phyloP scores from a whole-genome alignment of 2,888 invertebrate species.

The Auanema sp. region DNA sequence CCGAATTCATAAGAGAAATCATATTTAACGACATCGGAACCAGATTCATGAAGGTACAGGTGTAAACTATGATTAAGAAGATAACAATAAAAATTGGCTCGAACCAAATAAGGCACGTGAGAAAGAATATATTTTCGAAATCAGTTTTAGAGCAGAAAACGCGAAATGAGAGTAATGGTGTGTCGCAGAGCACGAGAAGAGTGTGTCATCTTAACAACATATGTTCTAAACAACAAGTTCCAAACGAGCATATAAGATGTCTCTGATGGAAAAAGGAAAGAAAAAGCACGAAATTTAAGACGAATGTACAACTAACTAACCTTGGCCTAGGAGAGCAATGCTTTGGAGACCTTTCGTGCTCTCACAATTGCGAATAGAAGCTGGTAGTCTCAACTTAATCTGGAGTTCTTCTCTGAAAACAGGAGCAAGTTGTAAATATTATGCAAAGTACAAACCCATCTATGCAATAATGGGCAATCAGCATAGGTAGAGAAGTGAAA shows the following conservation, averaged over 20 bases:
- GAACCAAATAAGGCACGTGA: slow-evolving; percentile 20
- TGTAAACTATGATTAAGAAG: slow-evolving; percentile 5
- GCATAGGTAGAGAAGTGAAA: slow-evolving; percentile 86
- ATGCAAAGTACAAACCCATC: slow-evolving; percentile 73
- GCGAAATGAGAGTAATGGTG: background rate
- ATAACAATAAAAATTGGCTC: slow-evolving; percentile 15
- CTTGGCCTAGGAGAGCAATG: slow-evolving; percentile 80
- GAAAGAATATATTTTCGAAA: slow-evolving; percentile 11
- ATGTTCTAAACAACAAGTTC: no score
- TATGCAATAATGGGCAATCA: slow-evolving; percentile 90
- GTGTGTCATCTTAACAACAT: no score
- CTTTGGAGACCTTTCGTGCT: slow-evolving; percentile 88
- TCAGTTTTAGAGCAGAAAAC: slow-evolving; percentile 18
- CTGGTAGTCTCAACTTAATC: slow-evolving; percentile 82
- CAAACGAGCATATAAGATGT: no score
- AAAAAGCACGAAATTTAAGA: background rate
- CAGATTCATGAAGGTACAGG: slow-evolving; percentile 3
- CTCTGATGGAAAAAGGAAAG: slow-evolving; percentile 1
- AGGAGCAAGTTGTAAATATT: background rate
- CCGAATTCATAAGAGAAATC: background rate
- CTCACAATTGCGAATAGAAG: slow-evolving; percentile 82
- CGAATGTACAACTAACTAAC: slow-evolving; percentile 51
- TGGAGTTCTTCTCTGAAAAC: slow-evolving; percentile 84
- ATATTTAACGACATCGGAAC: slow-evolving; percentile 15
- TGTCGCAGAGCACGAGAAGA: no score